A percentile compares a stretch with the other conserved stretches of the same genome.
These are phyloP conservation scores for Telenomus remus DNA, from an alignment of 1,140 invertebrate genomes.

Conservation along the genomic window DNA sequence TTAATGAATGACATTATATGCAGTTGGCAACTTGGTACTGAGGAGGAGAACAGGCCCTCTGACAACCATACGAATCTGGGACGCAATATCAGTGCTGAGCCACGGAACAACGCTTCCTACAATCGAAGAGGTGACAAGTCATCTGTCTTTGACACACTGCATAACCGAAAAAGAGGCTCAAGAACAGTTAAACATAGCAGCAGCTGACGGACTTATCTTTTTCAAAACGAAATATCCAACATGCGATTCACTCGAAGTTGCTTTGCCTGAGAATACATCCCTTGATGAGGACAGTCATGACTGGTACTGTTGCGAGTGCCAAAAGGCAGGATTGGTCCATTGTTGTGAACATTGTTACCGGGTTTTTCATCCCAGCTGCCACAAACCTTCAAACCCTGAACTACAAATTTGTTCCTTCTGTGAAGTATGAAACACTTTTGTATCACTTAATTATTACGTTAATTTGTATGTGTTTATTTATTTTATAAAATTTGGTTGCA, in stretches of 20 bases:
- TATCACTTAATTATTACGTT: too few relatives aligned
- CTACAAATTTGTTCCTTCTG: constrained; percentile 66
- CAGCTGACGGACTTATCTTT: constrained; percentile 65
- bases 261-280: constrained; percentile 55
- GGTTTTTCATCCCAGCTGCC: constrained; percentile 67
- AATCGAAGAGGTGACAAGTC: constrained; percentile 66
- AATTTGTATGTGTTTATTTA: too few relatives aligned
- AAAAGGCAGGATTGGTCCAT: constrained; percentile 66
- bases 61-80: constrained; percentile 69
- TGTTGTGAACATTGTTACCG: constrained; percentile 67
- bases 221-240: constrained; percentile 69
- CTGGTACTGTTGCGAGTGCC: constrained; percentile 71
- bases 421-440: constrained; percentile 60
- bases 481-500: constrained; percentile 59
- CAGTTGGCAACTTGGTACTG: too few relatives aligned
- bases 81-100: constrained; percentile 67
- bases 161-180: constrained; percentile 67
- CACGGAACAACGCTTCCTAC: constrained; percentile 70
- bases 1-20: too few relatives aligned
- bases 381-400: constrained; percentile 55
- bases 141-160: constrained; percentile 66
- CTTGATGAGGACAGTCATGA: constrained; percentile 61
- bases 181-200: constrained; percentile 65
- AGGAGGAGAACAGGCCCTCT: constrained; percentile 67
- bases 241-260: too few relatives aligned